These are phyloP conservation scores for Diphyllodes magnificus DNA, from an alignment of 2,113 vertebrate species.

Conservation along the genomic window DNA sequence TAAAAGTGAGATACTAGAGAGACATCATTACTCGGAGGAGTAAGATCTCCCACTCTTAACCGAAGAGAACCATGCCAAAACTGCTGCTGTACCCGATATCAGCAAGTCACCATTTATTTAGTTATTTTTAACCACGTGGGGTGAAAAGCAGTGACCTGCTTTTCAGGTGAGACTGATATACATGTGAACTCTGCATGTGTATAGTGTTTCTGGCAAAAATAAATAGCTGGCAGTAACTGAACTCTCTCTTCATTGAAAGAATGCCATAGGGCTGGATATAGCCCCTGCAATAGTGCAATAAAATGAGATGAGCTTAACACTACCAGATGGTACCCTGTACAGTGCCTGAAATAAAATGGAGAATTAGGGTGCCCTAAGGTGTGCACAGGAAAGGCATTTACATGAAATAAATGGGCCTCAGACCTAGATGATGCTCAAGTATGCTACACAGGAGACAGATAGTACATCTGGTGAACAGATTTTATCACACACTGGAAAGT, in stretches of 20 bases:
- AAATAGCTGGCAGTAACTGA: constrained; percentile 72
- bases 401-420: constrained; percentile 97
- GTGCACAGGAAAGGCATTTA: constrained; percentile 96
- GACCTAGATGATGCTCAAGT: constrained; percentile 85
- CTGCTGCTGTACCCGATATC: not conserved
- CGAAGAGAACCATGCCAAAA: not conserved
- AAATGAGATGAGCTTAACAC: constrained; percentile 81
- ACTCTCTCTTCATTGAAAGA: constrained; percentile 59
- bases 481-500: constrained; percentile 81
- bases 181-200: constrained; percentile 54
- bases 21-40: constrained; percentile 58
- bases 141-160: constrained; percentile 40
- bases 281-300: constrained; percentile 67
- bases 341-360: constrained; percentile 96
- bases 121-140: constrained; percentile 8
- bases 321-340: constrained; percentile 97
- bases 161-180: constrained; percentile 47
- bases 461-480: constrained; percentile 88
- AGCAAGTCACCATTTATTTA: not conserved
- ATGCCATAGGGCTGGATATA: constrained; percentile 57
- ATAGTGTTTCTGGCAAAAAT: constrained; percentile 71
- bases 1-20: constrained; percentile 73
- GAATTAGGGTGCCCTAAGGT: constrained; percentile 96
- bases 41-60: constrained; percentile 51
- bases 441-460: constrained; percentile 84